Percentiles rank a stretch among this genome's conserved stretches.
These are phyloP conservation scores for Oreortyx pictus DNA, from an alignment of 2,797 vertebrate genomes.

Conservation along the genomic window DNA sequence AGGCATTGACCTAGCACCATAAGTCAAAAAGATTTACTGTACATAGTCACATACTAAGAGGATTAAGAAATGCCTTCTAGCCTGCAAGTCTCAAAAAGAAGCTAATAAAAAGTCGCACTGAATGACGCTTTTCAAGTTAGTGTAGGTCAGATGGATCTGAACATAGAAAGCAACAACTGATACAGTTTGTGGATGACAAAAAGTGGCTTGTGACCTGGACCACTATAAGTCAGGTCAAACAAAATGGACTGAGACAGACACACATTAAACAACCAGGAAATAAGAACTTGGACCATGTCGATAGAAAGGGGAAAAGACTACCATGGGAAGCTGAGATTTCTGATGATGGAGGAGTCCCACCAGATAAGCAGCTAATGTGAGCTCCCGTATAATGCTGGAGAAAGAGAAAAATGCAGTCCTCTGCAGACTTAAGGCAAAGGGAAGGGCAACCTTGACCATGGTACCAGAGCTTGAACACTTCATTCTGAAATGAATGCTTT, in stretches of 20 bases:
- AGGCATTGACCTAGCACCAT: slow-evolving; percentile 70
- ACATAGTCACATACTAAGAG: slow-evolving; percentile 37
- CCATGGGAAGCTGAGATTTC: neutral
- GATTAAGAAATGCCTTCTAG: slow-evolving; percentile 51
- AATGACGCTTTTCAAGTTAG: slow-evolving; percentile 27
- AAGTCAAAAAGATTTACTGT: slow-evolving; percentile 55
- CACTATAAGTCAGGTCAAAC: neutral
- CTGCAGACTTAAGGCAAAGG: slow-evolving; percentile 52
- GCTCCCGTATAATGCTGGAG: neutral
- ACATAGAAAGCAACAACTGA: slow-evolving; percentile 30
- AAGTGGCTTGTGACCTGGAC: neutral
- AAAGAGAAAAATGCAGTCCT: neutral
- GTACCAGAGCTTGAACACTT: neutral
- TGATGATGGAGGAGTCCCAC: neutral
- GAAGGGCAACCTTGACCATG: neutral
- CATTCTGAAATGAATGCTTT: neutral
- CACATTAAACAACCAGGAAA: neutral
- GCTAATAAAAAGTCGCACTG: slow-evolving; percentile 14
- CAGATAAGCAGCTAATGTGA: neutral
- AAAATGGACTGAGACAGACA: neutral
- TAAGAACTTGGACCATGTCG: neutral
- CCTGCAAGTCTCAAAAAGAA: slow-evolving; percentile 29
- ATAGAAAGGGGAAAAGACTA: neutral
- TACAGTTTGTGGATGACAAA: neutral
- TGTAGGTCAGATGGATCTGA: slow-evolving; percentile 1